Percentiles rank a stretch among this genome's conserved stretches.
phyloP scores from a whole-genome alignment of 2,888 invertebrate species.

The Aelia acuminata region DNA sequence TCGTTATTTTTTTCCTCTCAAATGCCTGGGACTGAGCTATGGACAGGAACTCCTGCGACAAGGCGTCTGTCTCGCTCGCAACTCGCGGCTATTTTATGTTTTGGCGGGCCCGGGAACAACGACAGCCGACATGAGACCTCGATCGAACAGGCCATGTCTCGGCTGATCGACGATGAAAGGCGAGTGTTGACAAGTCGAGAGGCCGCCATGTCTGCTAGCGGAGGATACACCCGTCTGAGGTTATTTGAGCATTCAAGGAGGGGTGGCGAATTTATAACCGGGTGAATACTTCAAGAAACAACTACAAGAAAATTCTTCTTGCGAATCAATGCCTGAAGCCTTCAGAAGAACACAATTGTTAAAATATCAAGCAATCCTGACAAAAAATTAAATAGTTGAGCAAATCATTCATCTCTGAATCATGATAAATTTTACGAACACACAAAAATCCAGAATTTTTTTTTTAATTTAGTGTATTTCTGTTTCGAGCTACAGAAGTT shows the following conservation, averaged over 20 bases:
- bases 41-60: slow-evolving; percentile 25
- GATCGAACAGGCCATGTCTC: slow-evolving; percentile 47
- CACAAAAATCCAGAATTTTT: too few relatives aligned
- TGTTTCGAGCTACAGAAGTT: too few relatives aligned
- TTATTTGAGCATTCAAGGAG: background rate
- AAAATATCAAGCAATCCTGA: too few relatives aligned
- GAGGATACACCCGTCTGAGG: background rate
- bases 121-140: slow-evolving; percentile 41
- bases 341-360: background rate
- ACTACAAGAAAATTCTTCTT: background rate
- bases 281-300: background rate
- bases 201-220: background rate
- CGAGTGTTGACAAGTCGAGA: background rate
- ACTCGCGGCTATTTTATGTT: slow-evolving; percentile 36
- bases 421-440: too few relatives aligned
- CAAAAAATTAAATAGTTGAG: too few relatives aligned
- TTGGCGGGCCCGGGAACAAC: slow-evolving; percentile 38
- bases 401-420: too few relatives aligned
- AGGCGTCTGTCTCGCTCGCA: slow-evolving; percentile 40
- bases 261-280: background rate
- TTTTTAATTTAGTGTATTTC: too few relatives aligned
- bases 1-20: slow-evolving; percentile 33
- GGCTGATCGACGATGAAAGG: slow-evolving; percentile 48
- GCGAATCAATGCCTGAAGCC: background rate
- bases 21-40: background rate